A percentile compares a stretch with the other conserved stretches of the same genome.
These are phyloP conservation scores for Acronicta alni DNA, from an alignment of 2,888 invertebrate species.

Conservation along the genomic window DNA sequence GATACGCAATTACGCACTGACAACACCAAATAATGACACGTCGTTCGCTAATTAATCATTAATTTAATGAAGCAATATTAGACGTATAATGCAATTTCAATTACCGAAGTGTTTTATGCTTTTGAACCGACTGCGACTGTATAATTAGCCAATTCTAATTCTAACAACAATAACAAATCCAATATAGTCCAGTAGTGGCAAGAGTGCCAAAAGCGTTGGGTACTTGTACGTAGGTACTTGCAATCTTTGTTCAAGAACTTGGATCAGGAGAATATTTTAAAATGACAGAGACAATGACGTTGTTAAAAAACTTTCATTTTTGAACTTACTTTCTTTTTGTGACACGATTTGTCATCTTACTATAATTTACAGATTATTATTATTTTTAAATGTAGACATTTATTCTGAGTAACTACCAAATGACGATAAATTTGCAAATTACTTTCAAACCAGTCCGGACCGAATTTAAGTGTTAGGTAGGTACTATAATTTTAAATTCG, in stretches of 20 bases:
- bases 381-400: no score
- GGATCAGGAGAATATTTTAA: neutral
- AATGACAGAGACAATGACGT: neutral
- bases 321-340: no score
- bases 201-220: conserved; percentile 28
- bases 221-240: no score
- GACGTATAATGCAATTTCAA: conserved; percentile 11
- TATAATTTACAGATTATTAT: no score
- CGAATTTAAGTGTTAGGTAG: neutral
- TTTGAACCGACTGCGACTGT: neutral
- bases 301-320: neutral
- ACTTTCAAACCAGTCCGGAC: conserved; percentile 23
- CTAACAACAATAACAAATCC: conserved; percentile 4
- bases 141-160: conserved; percentile 2
- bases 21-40: conserved; percentile 19
- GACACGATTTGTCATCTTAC: no score
- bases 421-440: conserved; percentile 7
- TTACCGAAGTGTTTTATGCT: neutral
- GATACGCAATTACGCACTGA: conserved; percentile 2
- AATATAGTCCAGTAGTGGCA: neutral
- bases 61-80: conserved; percentile 1
- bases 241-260: conserved; percentile 9
- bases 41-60: conserved; percentile 7
- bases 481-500: neutral
- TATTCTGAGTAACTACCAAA: neutral